A percentile compares a stretch with the other conserved stretches of the same genome.
These are phyloP conservation scores for Marmota flaviventris DNA, from an alignment of 2,113 vertebrate species.

Conservation along the genomic window DNA sequence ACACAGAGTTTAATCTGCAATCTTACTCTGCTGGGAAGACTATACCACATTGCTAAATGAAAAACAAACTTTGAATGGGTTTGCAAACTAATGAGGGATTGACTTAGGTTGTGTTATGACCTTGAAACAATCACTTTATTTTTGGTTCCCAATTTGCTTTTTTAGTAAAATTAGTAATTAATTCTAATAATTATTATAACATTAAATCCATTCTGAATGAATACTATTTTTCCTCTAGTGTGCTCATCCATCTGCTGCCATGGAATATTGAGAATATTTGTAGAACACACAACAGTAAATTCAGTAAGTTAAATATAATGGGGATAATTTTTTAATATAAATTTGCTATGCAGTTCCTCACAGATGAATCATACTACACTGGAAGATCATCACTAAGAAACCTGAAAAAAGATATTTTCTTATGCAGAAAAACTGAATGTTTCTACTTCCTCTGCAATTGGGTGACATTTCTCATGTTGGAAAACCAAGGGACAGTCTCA, in stretches of 20 bases:
- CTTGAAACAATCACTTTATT: background rate
- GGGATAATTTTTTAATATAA: background rate
- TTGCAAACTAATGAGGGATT: background rate
- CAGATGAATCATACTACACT: background rate
- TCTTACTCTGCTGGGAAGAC: background rate
- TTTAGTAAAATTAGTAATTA: slow-evolving; percentile 26
- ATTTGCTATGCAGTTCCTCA: background rate
- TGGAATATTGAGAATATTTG: background rate
- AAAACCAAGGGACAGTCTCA: background rate
- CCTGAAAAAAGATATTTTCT: background rate
- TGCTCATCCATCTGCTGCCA: background rate
- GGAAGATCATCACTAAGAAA: background rate
- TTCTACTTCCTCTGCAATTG: background rate
- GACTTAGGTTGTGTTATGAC: background rate
- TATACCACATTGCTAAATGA: background rate
- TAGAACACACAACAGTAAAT: background rate
- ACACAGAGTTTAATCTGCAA: background rate
- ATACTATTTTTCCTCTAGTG: background rate
- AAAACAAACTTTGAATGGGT: background rate
- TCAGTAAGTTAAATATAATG: background rate
- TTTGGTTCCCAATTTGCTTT: background rate
- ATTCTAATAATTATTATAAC: background rate
- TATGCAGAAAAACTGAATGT: background rate
- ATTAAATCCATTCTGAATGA: background rate
- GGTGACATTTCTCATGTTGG: background rate